These are phyloP conservation scores for Cyprinella venusta DNA, from an alignment of 2,797 vertebrate genomes.

Conservation along the genomic window DNA sequence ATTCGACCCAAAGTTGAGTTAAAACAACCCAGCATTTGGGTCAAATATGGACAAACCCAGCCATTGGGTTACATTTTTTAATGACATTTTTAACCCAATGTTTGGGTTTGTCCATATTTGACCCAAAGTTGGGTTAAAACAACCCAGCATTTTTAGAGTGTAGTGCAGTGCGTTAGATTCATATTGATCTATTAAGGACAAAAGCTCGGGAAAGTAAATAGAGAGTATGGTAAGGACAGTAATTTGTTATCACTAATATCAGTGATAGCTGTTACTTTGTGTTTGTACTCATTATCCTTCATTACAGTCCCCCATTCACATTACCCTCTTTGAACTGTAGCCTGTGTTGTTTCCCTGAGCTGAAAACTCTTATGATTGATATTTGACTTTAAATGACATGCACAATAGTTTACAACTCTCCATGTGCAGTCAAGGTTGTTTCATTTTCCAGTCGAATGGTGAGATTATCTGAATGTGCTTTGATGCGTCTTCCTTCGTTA, in stretches of 20 bases:
- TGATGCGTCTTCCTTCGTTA: not conserved
- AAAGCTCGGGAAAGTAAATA: not conserved
- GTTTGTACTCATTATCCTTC: not conserved
- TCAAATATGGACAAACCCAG: no score
- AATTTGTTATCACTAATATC: not conserved
- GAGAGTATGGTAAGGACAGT: not conserved
- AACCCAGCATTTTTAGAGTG: no score
- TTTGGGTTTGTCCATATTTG: no score
- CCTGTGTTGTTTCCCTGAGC: not conserved
- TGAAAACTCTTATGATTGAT: not conserved
- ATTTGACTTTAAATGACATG: constrained; percentile 1
- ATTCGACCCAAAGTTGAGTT: no score
- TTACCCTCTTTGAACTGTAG: not conserved
- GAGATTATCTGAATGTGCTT: not conserved
- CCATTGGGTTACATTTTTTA: no score
- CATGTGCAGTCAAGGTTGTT: not conserved
- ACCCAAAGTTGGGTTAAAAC: no score
- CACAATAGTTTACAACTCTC: constrained; percentile 6
- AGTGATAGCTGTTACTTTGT: not conserved
- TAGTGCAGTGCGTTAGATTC: not conserved
- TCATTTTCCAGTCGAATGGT: constrained; percentile 8
- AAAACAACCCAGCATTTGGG: no score
- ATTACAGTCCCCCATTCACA: not conserved
- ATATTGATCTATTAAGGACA: not conserved
- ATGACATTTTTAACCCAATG: no score